Base-by-base conservation (phyloP, 2,113 vertebrate genomes). In the Sinocyclocheilus anshuiensis region DNA sequence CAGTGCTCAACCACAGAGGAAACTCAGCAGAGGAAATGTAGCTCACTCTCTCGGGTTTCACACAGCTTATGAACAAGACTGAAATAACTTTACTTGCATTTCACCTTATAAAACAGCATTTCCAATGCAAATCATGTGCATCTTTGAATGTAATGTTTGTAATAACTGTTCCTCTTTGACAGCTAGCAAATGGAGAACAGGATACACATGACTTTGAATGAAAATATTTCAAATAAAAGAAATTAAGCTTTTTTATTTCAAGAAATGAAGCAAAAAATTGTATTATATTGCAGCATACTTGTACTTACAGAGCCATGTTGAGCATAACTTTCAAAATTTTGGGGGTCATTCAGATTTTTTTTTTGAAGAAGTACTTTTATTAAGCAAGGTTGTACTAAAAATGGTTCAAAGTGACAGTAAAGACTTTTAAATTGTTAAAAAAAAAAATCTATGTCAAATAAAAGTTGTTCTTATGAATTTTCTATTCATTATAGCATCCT, bases 1-100 rank as follows among this genome's bases (percentile, higher is more conserved):
- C 71, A 78, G 36, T 16, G 80, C 55, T 86, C 16, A 9, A 57
- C 67, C 81, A 72, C 42, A 89, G 65, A 82, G 85, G 85, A 84
- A 89, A 80, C 81, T 86, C 85, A 59, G 16, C 48, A 48, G 36
- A 89, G 88, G 85, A 89, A 89, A 89, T 81, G 80, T 63, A 57
- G 26, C 82, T 77, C n/a, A 15, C 18, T 42, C n/a, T 15, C 55
- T 26, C 4, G 71, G 65, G 29, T 86, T 69, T 75, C 29, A 83
- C 77, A 86, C 48, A 85, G 78, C 63, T 78, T 83, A n/a, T 45
- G 18, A 85, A 85, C 36, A 80, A 72, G 7, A 39, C 26, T 45
- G 18, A 69, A 61, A 65, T 4, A 85, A 74, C 26, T 77, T 50
- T 55, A 20, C 0, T 10, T 81, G 6, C 63, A 26, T 81, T 29